phyloP scores from a whole-genome alignment of 2,797 vertebrate species.

The Parambassis ranga region DNA sequence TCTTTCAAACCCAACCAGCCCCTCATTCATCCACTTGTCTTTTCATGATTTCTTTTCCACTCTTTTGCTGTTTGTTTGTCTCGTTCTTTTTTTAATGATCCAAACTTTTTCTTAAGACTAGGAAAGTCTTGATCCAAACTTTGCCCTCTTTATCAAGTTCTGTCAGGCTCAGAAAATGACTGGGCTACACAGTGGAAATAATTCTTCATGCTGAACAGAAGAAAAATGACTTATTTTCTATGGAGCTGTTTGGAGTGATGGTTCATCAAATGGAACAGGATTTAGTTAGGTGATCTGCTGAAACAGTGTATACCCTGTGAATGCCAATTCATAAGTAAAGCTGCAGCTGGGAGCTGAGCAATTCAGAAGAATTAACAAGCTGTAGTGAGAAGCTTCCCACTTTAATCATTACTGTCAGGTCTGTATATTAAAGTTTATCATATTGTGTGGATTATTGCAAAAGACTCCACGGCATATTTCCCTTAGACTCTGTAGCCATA shows the following conservation, averaged over 20 bases:
- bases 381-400: not conserved
- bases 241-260: not conserved
- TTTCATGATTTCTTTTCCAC: not conserved
- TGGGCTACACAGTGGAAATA: not conserved
- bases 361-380: not conserved
- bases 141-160: conserved; percentile 19
- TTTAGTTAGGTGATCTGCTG: not conserved
- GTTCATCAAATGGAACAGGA: conserved; percentile 1
- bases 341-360: conserved; percentile 3
- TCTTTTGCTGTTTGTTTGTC: conserved; percentile 4
- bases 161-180: not conserved
- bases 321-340: not conserved
- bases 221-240: not conserved
- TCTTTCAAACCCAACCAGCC: not conserved
- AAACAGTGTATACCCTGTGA: not conserved
- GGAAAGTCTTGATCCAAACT: conserved; percentile 1
- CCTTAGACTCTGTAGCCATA: not conserved
- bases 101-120: conserved; percentile 9
- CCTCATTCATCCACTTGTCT: not conserved
- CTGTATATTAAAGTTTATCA: not conserved
- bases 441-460: not conserved
- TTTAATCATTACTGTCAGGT: not conserved
- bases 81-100: not conserved
- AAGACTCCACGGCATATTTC: not conserved
- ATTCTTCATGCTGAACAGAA: conserved; percentile 5